phyloP scores from a whole-genome alignment of 2,113 vertebrate genomes.

The Nothoprocta pentlandii region DNA sequence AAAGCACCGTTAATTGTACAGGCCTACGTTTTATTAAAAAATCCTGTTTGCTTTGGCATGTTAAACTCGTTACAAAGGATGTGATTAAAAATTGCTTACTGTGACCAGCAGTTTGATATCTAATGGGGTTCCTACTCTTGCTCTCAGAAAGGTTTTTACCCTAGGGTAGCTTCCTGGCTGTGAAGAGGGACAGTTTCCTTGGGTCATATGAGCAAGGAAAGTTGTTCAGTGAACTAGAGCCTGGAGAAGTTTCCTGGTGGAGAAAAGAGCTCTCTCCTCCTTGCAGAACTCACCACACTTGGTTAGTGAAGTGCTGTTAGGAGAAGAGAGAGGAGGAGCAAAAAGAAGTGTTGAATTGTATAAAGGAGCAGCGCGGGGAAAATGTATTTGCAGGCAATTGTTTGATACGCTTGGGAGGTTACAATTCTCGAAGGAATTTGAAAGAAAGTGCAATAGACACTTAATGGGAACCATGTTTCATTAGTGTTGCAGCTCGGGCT shows the following conservation, averaged over 20 bases:
- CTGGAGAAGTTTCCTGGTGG: not conserved
- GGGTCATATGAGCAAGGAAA: not conserved
- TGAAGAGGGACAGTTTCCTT: not conserved
- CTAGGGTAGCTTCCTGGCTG: not conserved
- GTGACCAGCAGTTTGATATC: fast-evolving
- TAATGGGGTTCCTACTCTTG: not conserved
- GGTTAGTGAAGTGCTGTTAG: not conserved
- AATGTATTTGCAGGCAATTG: slow-evolving; percentile 34
- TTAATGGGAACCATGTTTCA: slow-evolving; percentile 49
- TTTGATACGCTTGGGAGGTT: slow-evolving; percentile 47
- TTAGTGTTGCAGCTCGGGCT: not conserved
- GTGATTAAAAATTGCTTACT: fast-evolving
- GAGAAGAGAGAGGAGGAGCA: not conserved
- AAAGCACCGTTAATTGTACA: not conserved
- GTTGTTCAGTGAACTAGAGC: not conserved
- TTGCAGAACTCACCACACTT: not conserved
- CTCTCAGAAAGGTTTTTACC: not conserved
- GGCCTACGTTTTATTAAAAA: not conserved
- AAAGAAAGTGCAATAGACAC: not conserved
- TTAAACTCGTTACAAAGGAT: not conserved
- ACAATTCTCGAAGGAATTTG: not conserved
- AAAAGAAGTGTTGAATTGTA: not conserved
- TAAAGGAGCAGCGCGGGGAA: not conserved
- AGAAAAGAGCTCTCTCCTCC: not conserved
- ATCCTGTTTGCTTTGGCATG: not conserved